Evolutionary conservation across 2,113 vertebrate species (phyloP), one percentile per base, ranked within the genome.

Genomic region (Chaetodon trifascialis): DNA sequence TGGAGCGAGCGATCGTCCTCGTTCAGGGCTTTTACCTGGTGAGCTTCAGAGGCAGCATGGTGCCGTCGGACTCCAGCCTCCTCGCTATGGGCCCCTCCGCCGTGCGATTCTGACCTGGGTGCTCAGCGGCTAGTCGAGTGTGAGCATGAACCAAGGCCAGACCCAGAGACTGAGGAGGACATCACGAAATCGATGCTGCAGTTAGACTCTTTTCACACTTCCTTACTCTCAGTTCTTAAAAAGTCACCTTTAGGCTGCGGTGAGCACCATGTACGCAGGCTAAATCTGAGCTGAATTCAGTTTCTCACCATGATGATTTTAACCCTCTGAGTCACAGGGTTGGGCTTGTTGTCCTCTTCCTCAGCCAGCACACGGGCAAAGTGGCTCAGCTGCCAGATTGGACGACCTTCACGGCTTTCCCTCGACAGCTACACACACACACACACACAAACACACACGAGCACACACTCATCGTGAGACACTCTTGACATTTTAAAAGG

Each of bases 311-410:
- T 99, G 84, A 99, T 99, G 93, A 99, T 98, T 94, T 99, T 99
- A 62, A 99, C 98, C 60, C 97, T 96, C 90, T 99, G 98, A 17
- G 98, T 98, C 70, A 99, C 98, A 47, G 98, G 98, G 79, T 99
- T 99, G 74, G 98, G 98, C 82, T 99, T 99, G 93, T 99, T 99
- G 94, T 96, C 96, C 73, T 99, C 98, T 78, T 99, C 98, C 87
- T 99, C 98, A 80, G 97, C 97, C 79, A 99, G 93, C 71, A 99
- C 98, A 60, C 94, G 95, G 66, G 97, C 95, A 75, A 99, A 97
- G 86, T 99, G 98, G 88, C 97, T 98, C 65, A 99, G 96, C 80
- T 99, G 97, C 98, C 98, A 99, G 89, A 99, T 96, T 1, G 98
- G 98, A 30, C 93, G 97, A 0, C 98, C 98, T 76, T 99, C 98